Conservation (phyloP, 2,797 vertebrate genomes). For the Trachurus trachurus region DNA sequence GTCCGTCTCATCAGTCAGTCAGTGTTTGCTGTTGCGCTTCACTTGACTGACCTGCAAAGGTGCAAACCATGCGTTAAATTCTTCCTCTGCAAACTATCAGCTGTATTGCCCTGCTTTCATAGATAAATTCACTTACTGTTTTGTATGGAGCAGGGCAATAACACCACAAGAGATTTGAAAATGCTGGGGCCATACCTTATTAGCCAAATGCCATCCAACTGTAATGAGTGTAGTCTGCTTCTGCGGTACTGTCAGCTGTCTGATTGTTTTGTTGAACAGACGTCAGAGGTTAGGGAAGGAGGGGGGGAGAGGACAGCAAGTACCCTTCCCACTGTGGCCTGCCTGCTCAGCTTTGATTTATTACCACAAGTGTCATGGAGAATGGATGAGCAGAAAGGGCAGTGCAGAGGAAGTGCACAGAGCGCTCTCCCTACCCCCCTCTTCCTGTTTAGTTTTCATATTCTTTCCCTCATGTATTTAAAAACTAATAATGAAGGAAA, state of each 20-base stretch:
- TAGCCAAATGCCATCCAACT: slow-evolving; percentile 28
- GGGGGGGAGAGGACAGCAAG: slow-evolving; percentile 43
- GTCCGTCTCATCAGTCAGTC: background rate
- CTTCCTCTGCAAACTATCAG: background rate
- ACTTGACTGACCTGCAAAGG: background rate
- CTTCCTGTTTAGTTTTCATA: slow-evolving; percentile 20
- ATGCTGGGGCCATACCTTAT: background rate
- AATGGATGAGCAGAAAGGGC: slow-evolving; percentile 79
- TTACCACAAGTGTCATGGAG: slow-evolving; percentile 77
- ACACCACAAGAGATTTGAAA: slow-evolving; percentile 1
- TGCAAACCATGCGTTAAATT: background rate
- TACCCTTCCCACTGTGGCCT: slow-evolving; percentile 59
- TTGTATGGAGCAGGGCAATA: background rate
- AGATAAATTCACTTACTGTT: background rate
- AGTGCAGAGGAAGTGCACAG: slow-evolving; percentile 54
- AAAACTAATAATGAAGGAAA: slow-evolving; percentile 6
- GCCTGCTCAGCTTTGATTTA: slow-evolving; percentile 83
- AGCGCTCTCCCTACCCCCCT: background rate
- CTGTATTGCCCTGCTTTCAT: background rate
- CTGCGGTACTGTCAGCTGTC: slow-evolving; percentile 43
- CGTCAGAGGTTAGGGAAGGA: slow-evolving; percentile 48
- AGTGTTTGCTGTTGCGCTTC: background rate
- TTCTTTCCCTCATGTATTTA: slow-evolving; percentile 8
- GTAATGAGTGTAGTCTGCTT: slow-evolving; percentile 31
- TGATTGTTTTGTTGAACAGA: slow-evolving; percentile 59